phyloP scores from a whole-genome alignment of 2,797 vertebrate genomes.

The Lerista edwardsae region DNA sequence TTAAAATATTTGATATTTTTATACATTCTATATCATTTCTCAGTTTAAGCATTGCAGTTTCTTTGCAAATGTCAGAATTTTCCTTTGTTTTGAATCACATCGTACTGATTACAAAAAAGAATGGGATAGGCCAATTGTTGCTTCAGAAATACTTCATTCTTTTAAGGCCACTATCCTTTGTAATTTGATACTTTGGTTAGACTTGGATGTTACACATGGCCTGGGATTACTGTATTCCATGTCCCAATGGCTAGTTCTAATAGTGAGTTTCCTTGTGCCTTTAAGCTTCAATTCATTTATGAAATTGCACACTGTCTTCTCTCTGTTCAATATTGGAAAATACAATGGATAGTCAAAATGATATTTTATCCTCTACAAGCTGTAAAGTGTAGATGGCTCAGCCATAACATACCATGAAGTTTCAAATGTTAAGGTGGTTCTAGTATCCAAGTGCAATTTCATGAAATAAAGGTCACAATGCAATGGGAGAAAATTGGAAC shows the following conservation, averaged over 20 bases:
- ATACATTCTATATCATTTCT: too few relatives aligned
- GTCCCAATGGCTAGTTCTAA: conserved; percentile 63
- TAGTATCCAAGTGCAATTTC: too few relatives aligned
- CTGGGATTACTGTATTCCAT: conserved; percentile 49
- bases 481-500: too few relatives aligned
- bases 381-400: conserved; percentile 42
- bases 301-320: conserved; percentile 71
- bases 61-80: too few relatives aligned
- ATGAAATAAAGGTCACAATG: background rate
- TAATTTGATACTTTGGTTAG: conserved; percentile 62
- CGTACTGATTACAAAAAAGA: too few relatives aligned
- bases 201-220: conserved; percentile 4
- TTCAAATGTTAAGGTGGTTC: background rate
- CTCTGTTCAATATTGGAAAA: conserved; percentile 69
- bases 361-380: conserved; percentile 63
- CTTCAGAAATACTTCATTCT: conserved; percentile 62
- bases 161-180: conserved; percentile 57
- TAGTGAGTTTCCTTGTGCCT: conserved; percentile 56
- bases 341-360: conserved; percentile 67
- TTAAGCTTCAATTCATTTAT: conserved; percentile 65
- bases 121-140: background rate
- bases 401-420: background rate
- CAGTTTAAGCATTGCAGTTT: too few relatives aligned
- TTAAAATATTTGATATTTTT: too few relatives aligned
- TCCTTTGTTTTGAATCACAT: too few relatives aligned